Conservation (phyloP, 2,113 vertebrate genomes). For the Zeus faber region DNA sequence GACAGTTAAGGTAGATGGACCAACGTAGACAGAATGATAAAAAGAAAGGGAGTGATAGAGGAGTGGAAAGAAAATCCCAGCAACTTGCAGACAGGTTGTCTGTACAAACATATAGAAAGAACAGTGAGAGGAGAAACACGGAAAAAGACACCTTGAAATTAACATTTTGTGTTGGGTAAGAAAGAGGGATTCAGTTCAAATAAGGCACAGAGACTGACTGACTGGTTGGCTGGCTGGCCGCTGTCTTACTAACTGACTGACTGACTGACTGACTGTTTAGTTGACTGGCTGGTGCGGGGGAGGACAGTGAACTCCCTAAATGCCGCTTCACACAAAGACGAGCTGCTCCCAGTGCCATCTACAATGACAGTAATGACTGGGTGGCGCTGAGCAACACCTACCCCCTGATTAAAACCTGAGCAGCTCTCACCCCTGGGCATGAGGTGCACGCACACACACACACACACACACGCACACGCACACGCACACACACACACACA, state of each 20-base stretch:
- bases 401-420: constrained; percentile 54
- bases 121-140: neutral
- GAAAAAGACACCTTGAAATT: constrained; percentile 20
- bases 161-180: neutral
- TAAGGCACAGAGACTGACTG: constrained; percentile 4
- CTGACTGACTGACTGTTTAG: too few relatives aligned
- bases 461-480: neutral
- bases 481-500: constrained; percentile 6
- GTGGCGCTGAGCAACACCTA: constrained; percentile 24
- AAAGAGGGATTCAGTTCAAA: constrained; percentile 20
- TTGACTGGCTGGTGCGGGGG: neutral
- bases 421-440: constrained; percentile 26
- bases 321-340: constrained; percentile 38
- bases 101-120: neutral
- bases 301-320: constrained; percentile 30
- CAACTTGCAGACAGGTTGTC: neutral
- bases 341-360: constrained; percentile 3
- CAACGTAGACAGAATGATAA: too few relatives aligned
- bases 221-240: too few relatives aligned
- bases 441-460: constrained; percentile 16
- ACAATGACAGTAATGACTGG: constrained; percentile 56
- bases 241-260: too few relatives aligned
- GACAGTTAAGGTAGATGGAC: too few relatives aligned
- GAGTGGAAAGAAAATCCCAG: neutral
- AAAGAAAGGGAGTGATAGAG: neutral